phyloP scores from a whole-genome alignment of 1,140 invertebrate genomes.

The Oreohelix idahoensis region DNA sequence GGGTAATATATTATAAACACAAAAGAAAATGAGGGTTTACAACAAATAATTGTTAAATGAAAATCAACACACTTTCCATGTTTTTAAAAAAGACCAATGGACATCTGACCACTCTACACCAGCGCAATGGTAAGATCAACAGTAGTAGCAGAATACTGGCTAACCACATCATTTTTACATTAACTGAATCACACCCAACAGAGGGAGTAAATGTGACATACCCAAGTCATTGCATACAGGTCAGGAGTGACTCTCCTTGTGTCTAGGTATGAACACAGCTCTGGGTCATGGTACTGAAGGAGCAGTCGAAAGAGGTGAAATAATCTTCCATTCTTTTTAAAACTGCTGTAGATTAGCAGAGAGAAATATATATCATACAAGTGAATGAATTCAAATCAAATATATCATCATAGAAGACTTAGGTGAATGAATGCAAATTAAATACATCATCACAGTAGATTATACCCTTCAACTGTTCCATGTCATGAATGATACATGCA shows the following conservation, averaged over 20 bases:
- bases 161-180: too few relatives aligned
- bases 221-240: conserved; percentile 91
- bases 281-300: conserved; percentile 96
- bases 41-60: too few relatives aligned
- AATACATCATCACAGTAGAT: background rate
- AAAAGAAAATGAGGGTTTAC: too few relatives aligned
- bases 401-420: background rate
- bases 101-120: too few relatives aligned
- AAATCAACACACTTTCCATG: too few relatives aligned
- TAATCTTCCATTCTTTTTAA: conserved; percentile 73
- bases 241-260: conserved; percentile 95
- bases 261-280: conserved; percentile 95
- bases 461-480: too few relatives aligned
- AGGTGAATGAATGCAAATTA: background rate
- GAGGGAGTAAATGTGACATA: conserved; percentile 60
- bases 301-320: conserved; percentile 84
- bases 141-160: too few relatives aligned
- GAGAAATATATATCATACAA: background rate
- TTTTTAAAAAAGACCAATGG: too few relatives aligned
- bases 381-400: background rate
- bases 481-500: too few relatives aligned
- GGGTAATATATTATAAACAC: too few relatives aligned
- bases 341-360: conserved; percentile 74
- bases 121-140: too few relatives aligned
- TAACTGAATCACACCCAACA: background rate